A percentile compares a stretch with the other conserved stretches of the same genome.
Evolutionary conservation across 2,113 vertebrate genomes (phyloP).

Genomic region (Rhinopomastus cyanomelas): DNA sequence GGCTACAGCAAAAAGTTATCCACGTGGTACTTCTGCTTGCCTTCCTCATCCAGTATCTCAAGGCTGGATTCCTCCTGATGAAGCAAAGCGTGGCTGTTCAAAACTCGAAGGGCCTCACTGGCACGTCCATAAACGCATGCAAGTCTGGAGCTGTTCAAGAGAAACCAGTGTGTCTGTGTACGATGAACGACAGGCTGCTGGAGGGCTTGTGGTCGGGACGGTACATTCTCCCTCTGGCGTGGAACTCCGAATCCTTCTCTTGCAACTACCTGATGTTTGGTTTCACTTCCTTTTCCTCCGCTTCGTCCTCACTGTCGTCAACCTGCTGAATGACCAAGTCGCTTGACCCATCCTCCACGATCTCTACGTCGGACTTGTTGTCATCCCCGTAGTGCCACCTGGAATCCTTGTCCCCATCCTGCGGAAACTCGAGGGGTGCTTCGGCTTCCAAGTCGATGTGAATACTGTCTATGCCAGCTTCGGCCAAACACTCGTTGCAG

Average conservation of each 20-base stretch:
- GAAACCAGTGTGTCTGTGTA: not conserved
- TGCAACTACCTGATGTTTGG: slow-evolving; percentile 74
- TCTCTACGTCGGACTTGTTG: slow-evolving; percentile 88
- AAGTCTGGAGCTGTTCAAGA: slow-evolving; percentile 35
- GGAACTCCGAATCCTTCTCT: not conserved
- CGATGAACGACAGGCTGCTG: slow-evolving; percentile 19
- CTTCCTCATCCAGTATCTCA: not conserved
- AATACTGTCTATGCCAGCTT: slow-evolving; percentile 87
- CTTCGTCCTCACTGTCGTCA: slow-evolving; percentile 93
- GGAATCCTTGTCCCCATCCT: slow-evolving; percentile 79
- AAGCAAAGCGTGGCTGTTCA: slow-evolving; percentile 19
- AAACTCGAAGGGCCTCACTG: slow-evolving; percentile 35
- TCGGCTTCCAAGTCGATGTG: slow-evolving; percentile 83
- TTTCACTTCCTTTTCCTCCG: slow-evolving; percentile 79
- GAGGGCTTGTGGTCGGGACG: not conserved
- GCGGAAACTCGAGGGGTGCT: slow-evolving; percentile 71
- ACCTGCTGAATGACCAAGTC: slow-evolving; percentile 96
- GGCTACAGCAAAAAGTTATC: slow-evolving; percentile 11
- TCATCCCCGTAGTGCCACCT: slow-evolving; percentile 79
- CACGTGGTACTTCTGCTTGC: not conserved
- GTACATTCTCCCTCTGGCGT: not conserved
- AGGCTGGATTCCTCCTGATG: slow-evolving; percentile 12
- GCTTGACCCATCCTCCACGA: slow-evolving; percentile 89
- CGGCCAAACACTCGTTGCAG: slow-evolving; percentile 88
- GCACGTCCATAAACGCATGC: slow-evolving; percentile 68